phyloP scores from a whole-genome alignment of 2,797 vertebrate genomes.

The Pelobates cultripes region DNA sequence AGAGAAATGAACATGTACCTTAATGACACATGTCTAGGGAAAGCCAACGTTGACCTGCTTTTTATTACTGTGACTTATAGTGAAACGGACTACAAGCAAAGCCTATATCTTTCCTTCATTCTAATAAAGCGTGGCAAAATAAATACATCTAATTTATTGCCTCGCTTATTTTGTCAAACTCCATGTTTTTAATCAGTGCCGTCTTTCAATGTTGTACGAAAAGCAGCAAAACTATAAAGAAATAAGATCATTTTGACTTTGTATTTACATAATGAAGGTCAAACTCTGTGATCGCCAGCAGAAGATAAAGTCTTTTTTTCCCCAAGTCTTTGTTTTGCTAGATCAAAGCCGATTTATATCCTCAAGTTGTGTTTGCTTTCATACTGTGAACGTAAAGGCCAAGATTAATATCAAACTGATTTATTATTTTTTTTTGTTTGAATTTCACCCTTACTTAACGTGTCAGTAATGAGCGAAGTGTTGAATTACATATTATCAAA shows the following conservation, averaged over 20 bases:
- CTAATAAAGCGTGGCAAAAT: background rate
- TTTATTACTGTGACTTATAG: background rate
- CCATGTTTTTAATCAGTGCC: background rate
- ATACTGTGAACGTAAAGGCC: background rate
- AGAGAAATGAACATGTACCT: too few species aligned
- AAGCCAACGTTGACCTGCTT: too few species aligned
- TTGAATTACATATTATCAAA: too few species aligned
- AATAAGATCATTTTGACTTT: background rate
- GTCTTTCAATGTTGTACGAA: background rate
- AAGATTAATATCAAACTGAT: background rate
- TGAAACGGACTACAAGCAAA: background rate
- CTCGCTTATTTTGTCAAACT: background rate
- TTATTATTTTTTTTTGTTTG: background rate
- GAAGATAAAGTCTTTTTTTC: background rate
- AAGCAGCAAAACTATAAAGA: background rate
- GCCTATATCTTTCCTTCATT: background rate
- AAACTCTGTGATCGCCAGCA: background rate
- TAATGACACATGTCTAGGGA: too few species aligned
- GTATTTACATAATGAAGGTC: constrained; percentile 19
- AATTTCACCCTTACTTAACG: background rate
- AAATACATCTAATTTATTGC: background rate
- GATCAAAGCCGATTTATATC: background rate
- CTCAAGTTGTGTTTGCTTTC: background rate
- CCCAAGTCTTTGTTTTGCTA: background rate
- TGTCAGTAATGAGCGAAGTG: background rate